Evolutionary conservation across 2,797 vertebrate species (phyloP).

Genomic region (Chaetodon trifasciatus): DNA sequence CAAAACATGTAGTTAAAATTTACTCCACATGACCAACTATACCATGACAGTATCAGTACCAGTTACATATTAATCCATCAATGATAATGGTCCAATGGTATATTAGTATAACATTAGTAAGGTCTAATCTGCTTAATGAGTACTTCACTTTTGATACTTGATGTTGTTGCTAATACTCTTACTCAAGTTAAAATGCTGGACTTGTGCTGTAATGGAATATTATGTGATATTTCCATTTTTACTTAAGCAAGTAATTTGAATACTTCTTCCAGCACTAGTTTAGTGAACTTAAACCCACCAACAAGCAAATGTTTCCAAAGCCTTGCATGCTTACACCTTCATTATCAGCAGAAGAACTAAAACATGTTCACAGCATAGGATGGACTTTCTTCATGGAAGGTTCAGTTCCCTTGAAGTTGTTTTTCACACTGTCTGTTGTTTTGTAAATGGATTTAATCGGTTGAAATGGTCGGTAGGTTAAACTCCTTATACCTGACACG

Average conservation of each 20-base stretch:
- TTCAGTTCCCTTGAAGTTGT: not conserved
- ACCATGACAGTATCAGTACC: not conserved
- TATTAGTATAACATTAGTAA: not conserved
- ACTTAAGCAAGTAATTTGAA: no score
- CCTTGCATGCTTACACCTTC: not conserved
- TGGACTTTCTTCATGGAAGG: not conserved
- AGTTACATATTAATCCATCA: not conserved
- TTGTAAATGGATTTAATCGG: slow-evolving; percentile 14
- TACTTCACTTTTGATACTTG: not conserved
- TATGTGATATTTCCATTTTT: not conserved
- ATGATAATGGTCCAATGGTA: not conserved
- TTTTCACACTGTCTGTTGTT: not conserved
- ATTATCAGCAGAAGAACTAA: not conserved
- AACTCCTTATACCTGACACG: not conserved
- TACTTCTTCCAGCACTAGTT: not conserved
- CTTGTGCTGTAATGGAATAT: not conserved
- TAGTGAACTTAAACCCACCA: not conserved
- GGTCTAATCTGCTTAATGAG: not conserved
- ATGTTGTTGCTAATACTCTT: not conserved
- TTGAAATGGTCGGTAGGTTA: slow-evolving; percentile 4
- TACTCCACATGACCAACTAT: not conserved
- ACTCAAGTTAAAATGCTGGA: not conserved
- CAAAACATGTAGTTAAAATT: not conserved
- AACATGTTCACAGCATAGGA: not conserved
- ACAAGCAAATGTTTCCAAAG: not conserved